Conservation (phyloP, 2,888 invertebrate genomes). For the Dryadula phaetusa region DNA sequence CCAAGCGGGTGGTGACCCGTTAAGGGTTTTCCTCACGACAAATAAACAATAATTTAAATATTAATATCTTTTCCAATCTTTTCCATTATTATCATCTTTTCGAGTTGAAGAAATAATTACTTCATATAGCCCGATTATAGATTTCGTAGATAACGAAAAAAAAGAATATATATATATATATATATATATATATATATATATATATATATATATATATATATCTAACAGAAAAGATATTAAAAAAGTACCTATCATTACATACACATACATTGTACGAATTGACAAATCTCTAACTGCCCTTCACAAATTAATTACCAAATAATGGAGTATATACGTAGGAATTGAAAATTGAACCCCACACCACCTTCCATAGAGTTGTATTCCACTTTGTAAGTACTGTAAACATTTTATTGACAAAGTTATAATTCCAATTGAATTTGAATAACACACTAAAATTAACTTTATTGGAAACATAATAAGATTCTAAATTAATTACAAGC, state of each 20-base stretch:
- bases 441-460: background rate
- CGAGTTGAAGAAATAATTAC: no score
- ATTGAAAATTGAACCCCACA: constrained; percentile 15
- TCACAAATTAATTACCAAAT: constrained; percentile 61
- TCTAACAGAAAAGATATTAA: background rate
- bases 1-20: no score
- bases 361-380: background rate
- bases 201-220: no score
- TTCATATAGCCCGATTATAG: no score
- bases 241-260: constrained; percentile 12
- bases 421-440: background rate
- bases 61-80: no score
- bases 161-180: no score
- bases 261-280: background rate
- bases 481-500: background rate
- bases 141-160: no score
- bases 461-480: background rate
- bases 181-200: no score
- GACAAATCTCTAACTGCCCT: constrained; percentile 36
- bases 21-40: no score
- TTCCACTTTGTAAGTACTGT: background rate
- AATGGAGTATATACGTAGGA: constrained; percentile 45
- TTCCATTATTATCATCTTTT: no score
- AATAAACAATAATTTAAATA: no score
- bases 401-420: constrained; percentile 6